Conservation (phyloP, 2,797 vertebrate genomes). For the Moxostoma hubbsi region DNA sequence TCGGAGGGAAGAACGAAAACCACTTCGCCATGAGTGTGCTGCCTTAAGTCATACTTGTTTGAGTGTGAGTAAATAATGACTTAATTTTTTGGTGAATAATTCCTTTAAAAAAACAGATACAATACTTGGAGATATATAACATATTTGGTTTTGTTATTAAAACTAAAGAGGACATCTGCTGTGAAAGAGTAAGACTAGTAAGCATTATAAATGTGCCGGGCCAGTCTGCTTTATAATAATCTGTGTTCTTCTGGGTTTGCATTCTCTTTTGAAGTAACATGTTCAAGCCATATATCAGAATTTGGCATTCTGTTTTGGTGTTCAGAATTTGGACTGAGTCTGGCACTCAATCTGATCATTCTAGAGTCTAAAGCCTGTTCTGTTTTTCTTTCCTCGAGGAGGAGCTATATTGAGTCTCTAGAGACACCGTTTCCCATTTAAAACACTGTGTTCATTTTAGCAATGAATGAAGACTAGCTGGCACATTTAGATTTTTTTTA, state of each 20-base stretch:
- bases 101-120: slow-evolving; percentile 20
- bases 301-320: background rate
- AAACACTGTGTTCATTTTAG: slow-evolving; percentile 1
- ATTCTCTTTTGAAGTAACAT: background rate
- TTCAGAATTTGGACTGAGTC: background rate
- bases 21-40: too few relatives aligned
- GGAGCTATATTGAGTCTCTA: background rate
- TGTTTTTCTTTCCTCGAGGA: background rate
- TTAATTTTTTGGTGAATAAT: background rate
- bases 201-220: slow-evolving; percentile 48
- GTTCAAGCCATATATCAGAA: background rate
- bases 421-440: background rate
- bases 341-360: background rate
- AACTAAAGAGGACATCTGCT: slow-evolving; percentile 58
- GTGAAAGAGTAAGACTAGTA: slow-evolving; percentile 46
- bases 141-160: slow-evolving; percentile 51
- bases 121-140: slow-evolving; percentile 57
- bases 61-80: background rate
- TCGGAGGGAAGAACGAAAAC: too few relatives aligned
- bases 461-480: background rate
- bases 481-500: background rate
- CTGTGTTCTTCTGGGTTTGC: background rate
- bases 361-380: slow-evolving; percentile 12
- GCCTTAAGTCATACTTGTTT: background rate
- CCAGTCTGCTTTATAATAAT: background rate